Evolutionary conservation across 2,113 vertebrate species (phyloP), one percentile per base, ranked within the genome.

Genomic region (Pleuronectes platessa): DNA sequence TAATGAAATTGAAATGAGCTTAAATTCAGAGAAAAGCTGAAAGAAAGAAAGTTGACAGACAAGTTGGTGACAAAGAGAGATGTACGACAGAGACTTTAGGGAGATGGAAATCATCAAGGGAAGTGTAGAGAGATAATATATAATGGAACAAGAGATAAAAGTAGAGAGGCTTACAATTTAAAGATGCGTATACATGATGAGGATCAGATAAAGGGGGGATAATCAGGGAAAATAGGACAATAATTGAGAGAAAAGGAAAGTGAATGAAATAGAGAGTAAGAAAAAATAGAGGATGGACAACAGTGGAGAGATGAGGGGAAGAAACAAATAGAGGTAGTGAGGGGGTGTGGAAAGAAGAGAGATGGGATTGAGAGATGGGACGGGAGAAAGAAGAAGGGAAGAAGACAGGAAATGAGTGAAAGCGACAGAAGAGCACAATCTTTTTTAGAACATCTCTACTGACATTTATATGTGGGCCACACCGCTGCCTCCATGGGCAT

Each of bases 381-480:
- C 60, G 45, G 51, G 5, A 58, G 9, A 15, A 45, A 53, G 42
- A 71, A 71, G 23, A 14, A 37, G 24, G 13, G n/a, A 54, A 24
- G 68, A 15, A 55, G 67, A 70, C 24, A 78, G 49, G 70, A 74
- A 80, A 27, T 61, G 6, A 78, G 70, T 23, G 18, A 79, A 60
- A 68, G n/a, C 66, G 77, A 78, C 51, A 61, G 72, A 59, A 72
- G 75, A 66, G 15, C 27, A 31, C 2, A 27, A 72, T 79, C 9
- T 37, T 45, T 79, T 81, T 86, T 70, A 73, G 64, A 86, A 80
- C 76, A 90, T 82, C 74, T 84, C 76, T 45, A 75, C 71, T 90
- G 85, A 86, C 77, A 86, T 85, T 89, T 86, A 86, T 78, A 91
- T 90, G 80, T 71, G 86, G 88, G 88, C 82, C 89, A 92, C 77